Percentiles rank a stretch among this genome's conserved stretches.
phyloP scores from a whole-genome alignment of 2,888 invertebrate species.

The Zygaena filipendulae region DNA sequence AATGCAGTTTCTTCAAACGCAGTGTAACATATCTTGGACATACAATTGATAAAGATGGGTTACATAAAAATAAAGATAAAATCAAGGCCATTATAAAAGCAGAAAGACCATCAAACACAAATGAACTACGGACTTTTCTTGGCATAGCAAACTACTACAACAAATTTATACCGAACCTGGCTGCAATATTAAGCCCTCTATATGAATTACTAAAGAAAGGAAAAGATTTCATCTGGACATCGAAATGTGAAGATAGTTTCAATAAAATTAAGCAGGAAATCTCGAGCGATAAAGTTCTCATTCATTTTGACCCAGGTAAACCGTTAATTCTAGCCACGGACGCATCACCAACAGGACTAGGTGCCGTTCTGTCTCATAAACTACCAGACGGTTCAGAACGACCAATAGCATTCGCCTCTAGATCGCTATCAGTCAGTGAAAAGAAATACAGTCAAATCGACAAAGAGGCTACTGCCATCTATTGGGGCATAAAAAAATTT shows the following conservation, averaged over 20 bases:
- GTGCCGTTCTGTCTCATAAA: constrained; percentile 1
- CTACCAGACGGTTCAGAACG: constrained; percentile 4
- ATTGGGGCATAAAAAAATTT: constrained; percentile 27
- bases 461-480: constrained; percentile 28
- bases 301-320: constrained; percentile 3
- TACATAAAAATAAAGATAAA: constrained; percentile 2
- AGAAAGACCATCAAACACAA: constrained; percentile 2
- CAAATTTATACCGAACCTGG: constrained; percentile 6
- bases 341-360: constrained; percentile 5
- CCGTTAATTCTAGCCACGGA: constrained; percentile 4
- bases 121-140: too few relatives aligned
- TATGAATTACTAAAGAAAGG: constrained; percentile 13
- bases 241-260: too few relatives aligned
- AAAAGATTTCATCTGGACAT: constrained; percentile 1
- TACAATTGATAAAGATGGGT: constrained; percentile 4
- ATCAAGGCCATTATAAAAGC: constrained; percentile 2
- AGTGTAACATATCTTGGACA: constrained; percentile 1
- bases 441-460: constrained; percentile 28
- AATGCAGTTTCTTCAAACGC: constrained; percentile 2
- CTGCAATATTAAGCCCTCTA: background rate
- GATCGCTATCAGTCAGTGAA: background rate
- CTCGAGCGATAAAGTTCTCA: constrained; percentile 1
- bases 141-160: too few relatives aligned
- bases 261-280: too few relatives aligned
- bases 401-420: constrained; percentile 5